A percentile compares a stretch with the other conserved stretches of the same genome.
Conservation (phyloP, 2,888 invertebrate species). For the Lycia hirtaria region DNA sequence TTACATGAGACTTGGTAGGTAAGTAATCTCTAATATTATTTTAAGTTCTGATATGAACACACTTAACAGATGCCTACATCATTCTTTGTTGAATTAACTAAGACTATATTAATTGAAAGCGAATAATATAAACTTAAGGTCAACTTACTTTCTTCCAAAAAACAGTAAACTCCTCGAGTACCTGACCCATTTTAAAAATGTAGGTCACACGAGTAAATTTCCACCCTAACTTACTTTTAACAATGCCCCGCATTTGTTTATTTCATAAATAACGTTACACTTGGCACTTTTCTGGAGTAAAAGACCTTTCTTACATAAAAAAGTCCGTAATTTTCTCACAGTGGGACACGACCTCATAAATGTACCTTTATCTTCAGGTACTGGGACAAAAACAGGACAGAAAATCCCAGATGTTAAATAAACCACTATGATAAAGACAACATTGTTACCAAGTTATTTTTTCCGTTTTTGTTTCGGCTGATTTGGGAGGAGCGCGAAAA, state of each 20-base stretch:
- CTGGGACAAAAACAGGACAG: slow-evolving; percentile 33
- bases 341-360: slow-evolving; percentile 41
- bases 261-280: slow-evolving; percentile 28
- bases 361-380: slow-evolving; percentile 39
- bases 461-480: slow-evolving; percentile 52
- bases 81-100: no score
- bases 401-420: slow-evolving; percentile 59
- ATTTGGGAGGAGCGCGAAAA: slow-evolving; percentile 52
- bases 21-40: no score
- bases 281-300: slow-evolving; percentile 20
- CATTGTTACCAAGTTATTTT: slow-evolving; percentile 52
- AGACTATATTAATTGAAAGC: no score
- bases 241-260: slow-evolving; percentile 17
- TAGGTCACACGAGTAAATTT: slow-evolving; percentile 6
- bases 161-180: no score
- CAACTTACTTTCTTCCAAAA: no score
- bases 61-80: no score
- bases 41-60: no score
- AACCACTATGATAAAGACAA: slow-evolving; percentile 58
- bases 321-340: slow-evolving; percentile 40
- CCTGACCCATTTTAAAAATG: background rate
- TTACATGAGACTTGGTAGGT: no score
- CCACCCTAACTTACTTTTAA: slow-evolving; percentile 16
- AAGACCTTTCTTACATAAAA: slow-evolving; percentile 34
- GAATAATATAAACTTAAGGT: no score